Evolutionary conservation across 92 coral and sea anemone species (phyloP), one percentile per base, ranked within the genome.

Genomic region (Virgularia gustaviana): DNA sequence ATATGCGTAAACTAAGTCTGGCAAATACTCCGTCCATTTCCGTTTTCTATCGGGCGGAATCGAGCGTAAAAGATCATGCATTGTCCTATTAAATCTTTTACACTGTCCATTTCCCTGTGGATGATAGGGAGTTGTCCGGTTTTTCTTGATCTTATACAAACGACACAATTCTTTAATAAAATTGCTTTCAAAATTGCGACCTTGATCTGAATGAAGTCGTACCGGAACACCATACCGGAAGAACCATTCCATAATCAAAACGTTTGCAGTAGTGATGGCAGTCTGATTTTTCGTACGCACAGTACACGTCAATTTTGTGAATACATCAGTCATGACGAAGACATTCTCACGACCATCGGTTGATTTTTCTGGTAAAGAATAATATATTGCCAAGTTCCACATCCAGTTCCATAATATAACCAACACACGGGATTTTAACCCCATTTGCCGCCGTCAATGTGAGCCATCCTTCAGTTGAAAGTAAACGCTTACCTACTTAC

Each of bases 141-240:
- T 55, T 49, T 87, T 87, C 79, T 74, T 73, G 30, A 83, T 55
- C 30, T 79, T 76, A 74, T 87, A 83, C 11, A 87, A 49, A 9
- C 51, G 57, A 47, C 91, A 87, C 4, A 87, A 80, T 71, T 79
- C 88, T 39, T 79, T 42, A 10, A 87, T 70, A 4, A 83, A 37
- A 43, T 83, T 87, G 3, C 73, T 73, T 32, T 85, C 87, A 33
- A 85, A 85, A 36, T 53, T 23, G 15, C 78, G 53, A 20, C 87
- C 87, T 57, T 85, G 90, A 75, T 85, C 84, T n/a, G 87, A 85
- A 79, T 81, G 81, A 28, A 85, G 25, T n/a, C 83, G 65, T 73
- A 62, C 30, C 10, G 89, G 86, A 6, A 75, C 60, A 2, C 89
- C 83, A 61, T 85, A 85, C 51, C 59, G 75, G 57, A 81, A 33